A percentile compares a stretch with the other conserved stretches of the same genome.
These are phyloP conservation scores for Hirundo rustica DNA, from an alignment of 2,797 vertebrate species.

Conservation along the genomic window DNA sequence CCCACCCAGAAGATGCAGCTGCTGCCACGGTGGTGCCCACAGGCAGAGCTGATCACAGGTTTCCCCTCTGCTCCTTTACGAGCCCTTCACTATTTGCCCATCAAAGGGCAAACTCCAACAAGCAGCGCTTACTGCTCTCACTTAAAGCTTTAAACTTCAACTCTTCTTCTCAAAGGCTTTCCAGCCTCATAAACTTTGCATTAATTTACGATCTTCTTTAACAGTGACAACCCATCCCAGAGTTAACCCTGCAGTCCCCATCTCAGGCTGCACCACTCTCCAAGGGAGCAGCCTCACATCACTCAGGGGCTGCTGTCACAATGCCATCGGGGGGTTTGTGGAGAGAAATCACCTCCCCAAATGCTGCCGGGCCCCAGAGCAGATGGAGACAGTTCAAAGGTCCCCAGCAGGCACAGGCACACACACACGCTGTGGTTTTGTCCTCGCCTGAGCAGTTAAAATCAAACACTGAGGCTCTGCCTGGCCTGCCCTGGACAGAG, in stretches of 20 bases:
- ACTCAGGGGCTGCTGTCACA: not conserved
- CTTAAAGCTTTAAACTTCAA: not conserved
- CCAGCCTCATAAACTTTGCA: not conserved
- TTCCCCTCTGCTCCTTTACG: not conserved
- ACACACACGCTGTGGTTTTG: not conserved
- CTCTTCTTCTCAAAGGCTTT: not conserved
- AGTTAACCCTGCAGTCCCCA: not conserved
- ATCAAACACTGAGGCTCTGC: not conserved
- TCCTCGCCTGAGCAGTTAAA: not conserved
- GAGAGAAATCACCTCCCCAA: not conserved
- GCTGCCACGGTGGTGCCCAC: fast-evolving
- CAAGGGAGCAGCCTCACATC: not conserved
- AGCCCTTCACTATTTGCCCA: not conserved
- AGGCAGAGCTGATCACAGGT: not conserved
- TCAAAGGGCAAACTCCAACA: not conserved
- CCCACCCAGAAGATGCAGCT: not conserved
- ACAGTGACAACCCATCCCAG: not conserved
- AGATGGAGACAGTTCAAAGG: slow-evolving; percentile 52
- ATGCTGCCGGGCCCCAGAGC: not conserved
- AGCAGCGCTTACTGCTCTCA: not conserved
- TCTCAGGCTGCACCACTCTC: not conserved
- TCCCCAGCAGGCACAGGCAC: slow-evolving; percentile 6
- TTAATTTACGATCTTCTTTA: not conserved
- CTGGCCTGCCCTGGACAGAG: not conserved
- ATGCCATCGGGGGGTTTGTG: not conserved